These are phyloP conservation scores for Acomys russatus DNA, from an alignment of 2,797 vertebrate species.

Conservation along the genomic window DNA sequence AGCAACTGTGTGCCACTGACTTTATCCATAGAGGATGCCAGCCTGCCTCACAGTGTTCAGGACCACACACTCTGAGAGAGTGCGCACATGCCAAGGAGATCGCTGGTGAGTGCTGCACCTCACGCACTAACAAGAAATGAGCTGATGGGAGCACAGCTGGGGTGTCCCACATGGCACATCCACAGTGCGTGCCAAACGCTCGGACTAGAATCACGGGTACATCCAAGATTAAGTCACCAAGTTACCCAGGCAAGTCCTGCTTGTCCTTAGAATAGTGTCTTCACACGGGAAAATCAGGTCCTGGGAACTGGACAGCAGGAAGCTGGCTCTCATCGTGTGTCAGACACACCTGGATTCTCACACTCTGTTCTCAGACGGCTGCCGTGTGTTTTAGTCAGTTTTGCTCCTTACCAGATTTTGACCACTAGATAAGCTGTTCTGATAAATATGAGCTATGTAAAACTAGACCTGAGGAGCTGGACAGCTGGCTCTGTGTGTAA, in stretches of 20 bases:
- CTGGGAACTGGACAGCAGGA: conserved; percentile 53
- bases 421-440: conserved; percentile 23
- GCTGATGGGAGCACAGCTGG: not conserved
- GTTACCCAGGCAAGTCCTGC: not conserved
- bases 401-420: conserved; percentile 46
- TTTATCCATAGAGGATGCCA: conserved; percentile 63
- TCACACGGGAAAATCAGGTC: not conserved
- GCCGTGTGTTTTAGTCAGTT: not conserved
- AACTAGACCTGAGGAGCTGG: not conserved
- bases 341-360: not conserved
- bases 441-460: not conserved
- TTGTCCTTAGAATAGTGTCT: not conserved
- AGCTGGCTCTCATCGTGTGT: conserved; percentile 8
- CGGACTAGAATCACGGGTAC: not conserved
- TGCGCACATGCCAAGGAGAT: conserved; percentile 1
- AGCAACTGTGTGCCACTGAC: conserved; percentile 48
- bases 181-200: not conserved
- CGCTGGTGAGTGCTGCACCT: not conserved
- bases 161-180: conserved; percentile 60
- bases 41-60: conserved; percentile 46
- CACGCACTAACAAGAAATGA: conserved; percentile 36
- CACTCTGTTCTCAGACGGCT: not conserved
- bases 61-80: conserved; percentile 72
- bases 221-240: conserved; percentile 25
- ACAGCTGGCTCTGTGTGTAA: not conserved